A percentile compares a stretch with the other conserved stretches of the same genome.
Evolutionary conservation across 2,888 invertebrate species (phyloP).

Genomic region (Endotricha flammealis): DNA sequence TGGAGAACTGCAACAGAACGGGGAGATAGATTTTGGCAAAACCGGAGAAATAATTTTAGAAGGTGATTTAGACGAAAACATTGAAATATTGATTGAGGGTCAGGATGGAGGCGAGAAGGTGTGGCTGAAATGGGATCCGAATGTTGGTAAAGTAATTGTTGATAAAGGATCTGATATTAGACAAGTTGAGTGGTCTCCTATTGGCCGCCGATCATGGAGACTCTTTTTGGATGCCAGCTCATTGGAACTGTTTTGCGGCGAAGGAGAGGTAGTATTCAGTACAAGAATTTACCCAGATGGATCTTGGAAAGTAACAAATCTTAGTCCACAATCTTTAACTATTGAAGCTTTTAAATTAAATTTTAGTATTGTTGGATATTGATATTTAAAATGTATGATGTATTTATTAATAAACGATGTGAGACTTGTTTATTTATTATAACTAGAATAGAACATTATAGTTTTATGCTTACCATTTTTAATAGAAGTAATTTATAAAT

Average conservation of each 20-base stretch:
- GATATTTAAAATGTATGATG: too few relatives aligned
- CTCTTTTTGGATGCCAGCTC: conserved; percentile 65
- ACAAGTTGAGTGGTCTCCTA: conserved; percentile 58
- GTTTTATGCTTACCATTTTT: too few relatives aligned
- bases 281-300: conserved; percentile 55
- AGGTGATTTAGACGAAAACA: conserved; percentile 36
- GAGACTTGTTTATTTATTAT: too few relatives aligned
- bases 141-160: conserved; percentile 44
- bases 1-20: conserved; percentile 30
- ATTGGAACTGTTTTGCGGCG: conserved; percentile 64
- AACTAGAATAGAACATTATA: too few relatives aligned
- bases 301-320: conserved; percentile 52
- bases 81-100: conserved; percentile 48
- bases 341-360: conserved; percentile 46
- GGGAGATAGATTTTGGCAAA: conserved; percentile 36
- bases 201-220: conserved; percentile 41
- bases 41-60: conserved; percentile 51
- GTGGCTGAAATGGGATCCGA: conserved; percentile 46
- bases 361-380: too few relatives aligned
- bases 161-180: conserved; percentile 51
- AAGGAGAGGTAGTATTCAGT: conserved; percentile 68
- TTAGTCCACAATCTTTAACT: conserved; percentile 40
- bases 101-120: conserved; percentile 40
- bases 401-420: too few relatives aligned
- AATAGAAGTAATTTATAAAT: too few relatives aligned